Evolutionary conservation across 2,113 vertebrate genomes (phyloP), one percentile per base, ranked within the genome.

Genomic region (Onychostruthus taczanowskii): DNA sequence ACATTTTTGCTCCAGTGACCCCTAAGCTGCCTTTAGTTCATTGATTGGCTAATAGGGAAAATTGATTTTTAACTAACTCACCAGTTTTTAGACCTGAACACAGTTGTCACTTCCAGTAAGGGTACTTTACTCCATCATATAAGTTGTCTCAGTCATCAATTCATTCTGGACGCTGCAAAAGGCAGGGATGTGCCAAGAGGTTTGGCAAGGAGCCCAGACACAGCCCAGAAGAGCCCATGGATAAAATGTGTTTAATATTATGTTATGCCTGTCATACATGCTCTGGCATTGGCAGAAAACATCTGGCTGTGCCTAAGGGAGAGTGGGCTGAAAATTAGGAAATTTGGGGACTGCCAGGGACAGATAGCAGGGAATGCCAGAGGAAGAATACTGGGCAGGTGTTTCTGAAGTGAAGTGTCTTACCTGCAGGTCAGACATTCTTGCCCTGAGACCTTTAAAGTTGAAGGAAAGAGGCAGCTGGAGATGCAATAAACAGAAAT

Each of bases 31-130:
- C 74, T 88, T 91, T 73, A 93, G 63, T 35, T 95, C 96, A 96
- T 85, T 93, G 73, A 96, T 96, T 95, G 84, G 77, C 92, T 97
- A 95, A 94, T 67, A 95, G 84, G 80, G 87, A 87, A 94, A 92
- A 97, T 94, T 92, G 93, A 96, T 92, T 95, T 97, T 93, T 84
- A 94, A 95, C 90, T 83, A 84, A 93, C 90, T 95, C 62, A 50
- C 86, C 53, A 28, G 70, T 92, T 93, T 94, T 86, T 63, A 80
- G 90, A 77, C 50, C 69, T 56, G 43, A 89, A 83, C 66, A 91
- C 6, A 92, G 86, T 84, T 90, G 93, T 90, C 88, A 87, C 69
- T 97, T 96, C 80, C 87, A 89, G 63, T 87, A 92, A 95, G 62
- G 47, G 69, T 79, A 73, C 92, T 87, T 76, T 50, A 92, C 77